Evolutionary conservation across 2,888 invertebrate species (phyloP).

Genomic region (Philereme vetulata): DNA sequence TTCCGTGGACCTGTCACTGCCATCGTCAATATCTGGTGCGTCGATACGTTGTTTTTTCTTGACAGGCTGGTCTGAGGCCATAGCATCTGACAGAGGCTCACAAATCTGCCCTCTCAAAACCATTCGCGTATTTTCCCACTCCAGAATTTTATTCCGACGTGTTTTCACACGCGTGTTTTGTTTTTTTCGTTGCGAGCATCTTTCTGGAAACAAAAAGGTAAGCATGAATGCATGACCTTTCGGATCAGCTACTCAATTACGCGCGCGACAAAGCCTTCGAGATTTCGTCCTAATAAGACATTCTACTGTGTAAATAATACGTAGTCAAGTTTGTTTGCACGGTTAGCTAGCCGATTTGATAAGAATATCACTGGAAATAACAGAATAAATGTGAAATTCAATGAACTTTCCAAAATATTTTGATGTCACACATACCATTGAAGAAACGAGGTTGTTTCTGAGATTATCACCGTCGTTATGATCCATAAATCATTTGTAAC

Average conservation of each 20-base stretch:
- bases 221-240: slow-evolving; percentile 81
- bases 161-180: slow-evolving; percentile 36
- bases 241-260: slow-evolving; percentile 81
- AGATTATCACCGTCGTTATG: slow-evolving; percentile 52
- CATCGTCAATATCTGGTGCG: slow-evolving; percentile 84
- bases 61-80: slow-evolving; percentile 92
- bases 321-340: slow-evolving; percentile 32
- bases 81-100: slow-evolving; percentile 81
- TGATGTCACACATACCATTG: slow-evolving; percentile 83
- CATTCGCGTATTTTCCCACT: slow-evolving; percentile 66
- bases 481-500: slow-evolving; percentile 66
- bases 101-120: slow-evolving; percentile 86
- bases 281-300: slow-evolving; percentile 45
- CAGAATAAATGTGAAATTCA: slow-evolving; percentile 51
- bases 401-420: slow-evolving; percentile 84
- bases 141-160: slow-evolving; percentile 32
- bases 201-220: slow-evolving; percentile 74
- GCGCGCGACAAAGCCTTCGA: slow-evolving; percentile 77
- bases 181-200: slow-evolving; percentile 50
- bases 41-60: slow-evolving; percentile 92
- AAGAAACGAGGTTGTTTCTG: slow-evolving; percentile 71
- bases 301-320: slow-evolving; percentile 22
- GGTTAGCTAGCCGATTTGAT: slow-evolving; percentile 34
- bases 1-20: slow-evolving; percentile 78
- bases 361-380: slow-evolving; percentile 37